Conservation (phyloP, 2,113 vertebrate species). For the Rana temporaria region DNA sequence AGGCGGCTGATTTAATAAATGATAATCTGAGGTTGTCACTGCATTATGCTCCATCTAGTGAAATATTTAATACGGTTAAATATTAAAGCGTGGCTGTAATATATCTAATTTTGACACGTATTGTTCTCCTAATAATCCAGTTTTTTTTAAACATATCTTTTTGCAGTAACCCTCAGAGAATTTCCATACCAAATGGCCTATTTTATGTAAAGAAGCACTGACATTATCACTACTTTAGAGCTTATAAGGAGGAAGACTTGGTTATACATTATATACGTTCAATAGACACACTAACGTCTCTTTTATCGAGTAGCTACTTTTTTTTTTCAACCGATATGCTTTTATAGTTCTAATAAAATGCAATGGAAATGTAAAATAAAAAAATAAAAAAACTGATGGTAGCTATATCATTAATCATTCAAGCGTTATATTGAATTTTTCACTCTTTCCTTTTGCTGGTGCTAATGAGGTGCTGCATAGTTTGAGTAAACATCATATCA, state of each 20-base stretch:
- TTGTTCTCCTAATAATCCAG: conserved; percentile 1
- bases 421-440: conserved; percentile 22
- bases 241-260: neutral
- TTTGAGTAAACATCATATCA: neutral
- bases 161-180: neutral
- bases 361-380: neutral
- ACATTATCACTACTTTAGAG: neutral
- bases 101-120: conserved; percentile 1
- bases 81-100: conserved; percentile 11
- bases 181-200: conserved; percentile 27
- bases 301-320: neutral
- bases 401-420: conserved; percentile 22
- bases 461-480: neutral
- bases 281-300: no score
- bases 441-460: neutral
- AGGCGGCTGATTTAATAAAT: conserved; percentile 39
- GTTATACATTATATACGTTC: neutral
- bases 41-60: conserved; percentile 20
- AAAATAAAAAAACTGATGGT: neutral
- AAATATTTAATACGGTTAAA: conserved; percentile 19
- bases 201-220: neutral
- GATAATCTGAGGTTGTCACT: conserved; percentile 4
- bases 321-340: neutral
- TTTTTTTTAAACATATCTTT: neutral
- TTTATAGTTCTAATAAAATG: neutral